Evolutionary conservation across 2,113 vertebrate genomes (phyloP), one percentile per base, ranked within the genome.

Genomic region (Ardeotis arabs): DNA sequence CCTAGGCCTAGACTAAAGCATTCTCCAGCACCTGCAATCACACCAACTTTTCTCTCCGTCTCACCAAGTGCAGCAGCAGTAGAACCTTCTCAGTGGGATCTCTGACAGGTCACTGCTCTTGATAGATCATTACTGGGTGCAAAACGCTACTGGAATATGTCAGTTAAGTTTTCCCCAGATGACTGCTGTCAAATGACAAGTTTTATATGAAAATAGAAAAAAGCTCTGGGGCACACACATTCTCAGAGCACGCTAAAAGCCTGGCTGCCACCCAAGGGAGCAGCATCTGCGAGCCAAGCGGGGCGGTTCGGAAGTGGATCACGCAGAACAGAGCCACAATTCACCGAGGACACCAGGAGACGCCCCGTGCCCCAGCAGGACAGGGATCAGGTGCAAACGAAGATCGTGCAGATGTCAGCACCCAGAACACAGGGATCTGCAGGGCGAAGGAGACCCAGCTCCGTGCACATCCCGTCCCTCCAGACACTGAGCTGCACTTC

Each of bases 301-400:
- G 70, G 81, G 55, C 5, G 7, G 6, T 4, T 53, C 1, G 0
- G 11, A 37, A 12, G 70, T 0, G 33, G 14, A 84, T 14, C 12
- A 3, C 10, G 73, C 55, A 52, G 52, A 41, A 41, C 23, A 9
- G 52, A 87, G 86, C 0, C 4, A 5, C 21, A 12, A 5, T 5
- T 64, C 53, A 20, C 50, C 8, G 25, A 64, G 77, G 89, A 70
- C 49, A n/a, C 20, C 80, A 1, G 55, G 52, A 70, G 56, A 8
- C 21, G 62, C 63, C 47, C 50, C 3, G 1, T 3, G 66, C 55
- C 67, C 17, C 79, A 33, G 75, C 45, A 21, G 41, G 16, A 12
- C 58, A 28, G 31, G 18, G 5, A 18, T 1, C 4, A 20, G 72
- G 52, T n/a, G 37, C 9, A 62, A 33, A 56, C 0, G 7, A 66